A percentile compares a stretch with the other conserved stretches of the same genome.
Evolutionary conservation across 2,797 vertebrate genomes (phyloP).

Genomic region (Chloroceryle amazona): DNA sequence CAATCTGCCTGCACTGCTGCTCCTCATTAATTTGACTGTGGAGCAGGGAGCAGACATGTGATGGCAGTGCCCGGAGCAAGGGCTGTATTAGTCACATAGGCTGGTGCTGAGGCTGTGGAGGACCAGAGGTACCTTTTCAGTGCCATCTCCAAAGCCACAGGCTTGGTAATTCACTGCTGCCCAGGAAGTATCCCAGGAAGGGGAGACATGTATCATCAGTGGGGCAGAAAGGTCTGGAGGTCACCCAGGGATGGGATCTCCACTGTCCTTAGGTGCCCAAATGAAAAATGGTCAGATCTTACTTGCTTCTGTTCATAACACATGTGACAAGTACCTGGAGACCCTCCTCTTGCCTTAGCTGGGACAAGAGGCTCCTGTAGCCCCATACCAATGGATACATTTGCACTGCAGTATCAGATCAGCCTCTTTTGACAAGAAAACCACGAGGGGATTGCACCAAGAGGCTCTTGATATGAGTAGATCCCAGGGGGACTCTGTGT

Average conservation of each 20-base stretch:
- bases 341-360: background rate
- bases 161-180: accelerated
- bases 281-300: background rate
- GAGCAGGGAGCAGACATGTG: background rate
- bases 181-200: accelerated
- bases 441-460: accelerated
- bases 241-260: background rate
- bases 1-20: conserved; percentile 5
- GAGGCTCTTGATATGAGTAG: background rate
- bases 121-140: accelerated
- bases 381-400: accelerated
- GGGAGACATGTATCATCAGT: background rate
- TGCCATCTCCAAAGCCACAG: accelerated
- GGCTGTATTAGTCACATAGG: accelerated
- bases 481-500: background rate
- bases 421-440: background rate
- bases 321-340: accelerated
- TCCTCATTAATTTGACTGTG: conserved; percentile 19
- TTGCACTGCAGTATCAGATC: background rate
- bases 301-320: background rate
- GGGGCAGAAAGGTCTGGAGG: background rate
- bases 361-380: background rate
- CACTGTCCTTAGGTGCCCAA: background rate
- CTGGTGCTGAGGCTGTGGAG: accelerated
- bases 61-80: background rate